Conservation (phyloP, 2,113 vertebrate species). For the human region GRCh38 chr16:77925001-77925500, state of each 20-base stretch:
- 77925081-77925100: background rate
- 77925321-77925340: background rate
- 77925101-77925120: accelerated
- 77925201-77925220: background rate
- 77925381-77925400: background rate
- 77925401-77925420: background rate
- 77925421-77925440: background rate
- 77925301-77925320: background rate
- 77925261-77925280: background rate
- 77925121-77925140: background rate
- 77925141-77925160: background rate
- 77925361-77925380: background rate
- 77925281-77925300: background rate
- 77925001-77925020: background rate
- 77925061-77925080: background rate
- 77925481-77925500: background rate
- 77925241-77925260: background rate
- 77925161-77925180: background rate
- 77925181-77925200: background rate
- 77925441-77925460: background rate
- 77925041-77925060: background rate
- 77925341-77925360: background rate
- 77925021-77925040: background rate
- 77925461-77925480: background rate
- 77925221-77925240: background rate